Base-by-base conservation (phyloP, 1,140 invertebrate genomes). In the Cherax destructor region DNA sequence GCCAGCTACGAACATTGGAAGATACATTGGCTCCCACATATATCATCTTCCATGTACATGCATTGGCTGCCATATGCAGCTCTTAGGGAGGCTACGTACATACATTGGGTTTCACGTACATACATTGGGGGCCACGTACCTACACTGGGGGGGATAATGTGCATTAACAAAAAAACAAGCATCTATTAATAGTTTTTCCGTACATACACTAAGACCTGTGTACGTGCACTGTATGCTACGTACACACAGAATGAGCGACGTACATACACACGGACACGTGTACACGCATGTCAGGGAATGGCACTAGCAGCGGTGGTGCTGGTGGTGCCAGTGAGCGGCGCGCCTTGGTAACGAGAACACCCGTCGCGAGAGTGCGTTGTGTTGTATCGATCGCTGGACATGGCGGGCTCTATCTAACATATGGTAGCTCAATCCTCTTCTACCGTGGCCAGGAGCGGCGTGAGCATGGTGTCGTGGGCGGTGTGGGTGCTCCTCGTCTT, bases 391-490 rank as follows among this genome's bases (percentile, higher is more conserved):
- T 91, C 89, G 89, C 79, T 65, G 30, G 83, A 69, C 80, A 91
- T 91, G 89, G 89, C 81, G 74, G 65, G 83, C 69, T 79, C 74
- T 69, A 65, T 91, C 83, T 91, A 91, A 91, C 89, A 91, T 91
- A 91, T 91, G 89, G 89, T 91, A 86, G 89, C 83, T 86, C 56
- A 86, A 83, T 85, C 83, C 56, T 91, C 50, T 80, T 52, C 83
- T 80, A 91, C 89, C 83, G 89, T 91, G 89, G 83, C 89, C 89
- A 85, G 56, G 80, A 16, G 52, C 80, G 74, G 80, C 80, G 56
- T 81, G 83, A 86, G 83, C 47, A 91, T 91, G 89, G 83, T 91
- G 77, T 83, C 89, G 83, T 86, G 89, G 89, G 76, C 59, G 76
- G 9, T 84, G 50, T 59, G 83, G 83, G 83, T 47, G 24, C 59